Base-by-base conservation (phyloP, 2,797 vertebrate species). In the Eospalax fontanierii region DNA sequence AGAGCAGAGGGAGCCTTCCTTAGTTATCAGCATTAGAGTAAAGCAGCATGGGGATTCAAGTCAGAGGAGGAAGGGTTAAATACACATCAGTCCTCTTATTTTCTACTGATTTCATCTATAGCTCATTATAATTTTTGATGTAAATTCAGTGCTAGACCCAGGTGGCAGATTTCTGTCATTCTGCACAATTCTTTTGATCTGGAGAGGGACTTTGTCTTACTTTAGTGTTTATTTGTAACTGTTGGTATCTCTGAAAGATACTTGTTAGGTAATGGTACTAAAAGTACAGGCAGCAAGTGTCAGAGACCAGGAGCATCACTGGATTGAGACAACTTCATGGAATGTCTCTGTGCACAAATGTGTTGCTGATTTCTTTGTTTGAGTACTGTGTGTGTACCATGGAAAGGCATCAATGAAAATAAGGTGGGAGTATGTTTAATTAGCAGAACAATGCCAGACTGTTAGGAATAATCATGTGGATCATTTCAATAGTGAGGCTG, bases 1-100 rank as follows among this genome's bases (percentile, higher is more conserved):
- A 97, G 90, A 68, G 79, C 88, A 95, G 74, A 66, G 59, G 82
- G 86, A 94, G 89, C 88, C 97, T 81, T 95, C 90, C 61, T 68
- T 93, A 33, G 38, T 96, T 81, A 95, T 93, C 26, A 83, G 50
- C 75, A 14, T 88, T 78, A 85, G 73, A 71, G 3, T 16, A 66
- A 89, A 75, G 50, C 71, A 80, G 70, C 61, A 38, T 54, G 57
- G 75, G 76, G 43, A 16, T 26, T 65, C 6, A 21, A 8, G 1
- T 38, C 57, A 43, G 21, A 43, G 5, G 1, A 1, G 59, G 35
- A n/a, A 15, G 33, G 63, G 26, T 68, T 54, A 68, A 80, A 81
- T n/a, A 73, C 3, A 46, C 6, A 61, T 33, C 28, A n/a, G 11
- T 8, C 10, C 22, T n/a, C 16, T 2, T n/a, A n/a, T n/a, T n/a